Conservation (phyloP, 30 jellyfish, hydroid and myxozoan genomes). For the Chrysaora quinquecirrha region DNA sequence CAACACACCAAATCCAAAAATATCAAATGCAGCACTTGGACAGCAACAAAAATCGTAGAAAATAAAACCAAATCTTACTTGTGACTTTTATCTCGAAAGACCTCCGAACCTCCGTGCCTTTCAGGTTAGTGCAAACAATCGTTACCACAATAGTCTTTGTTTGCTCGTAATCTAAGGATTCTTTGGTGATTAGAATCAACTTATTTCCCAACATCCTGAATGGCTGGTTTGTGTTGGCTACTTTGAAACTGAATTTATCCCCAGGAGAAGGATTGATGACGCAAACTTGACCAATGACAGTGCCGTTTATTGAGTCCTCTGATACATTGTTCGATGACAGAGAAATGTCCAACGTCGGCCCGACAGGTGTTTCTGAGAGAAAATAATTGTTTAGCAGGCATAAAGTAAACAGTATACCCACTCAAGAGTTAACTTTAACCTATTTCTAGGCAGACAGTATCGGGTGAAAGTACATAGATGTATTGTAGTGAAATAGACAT, state of each 20-base stretch:
- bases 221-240: slow-evolving; percentile 34
- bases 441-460: background rate
- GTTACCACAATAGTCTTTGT: slow-evolving; percentile 16
- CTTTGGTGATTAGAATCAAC: slow-evolving; percentile 26
- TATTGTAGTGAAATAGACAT: no score
- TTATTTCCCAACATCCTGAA: slow-evolving; percentile 40
- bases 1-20: background rate
- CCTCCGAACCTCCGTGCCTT: background rate
- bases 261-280: slow-evolving; percentile 12
- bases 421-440: background rate
- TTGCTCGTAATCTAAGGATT: slow-evolving; percentile 53
- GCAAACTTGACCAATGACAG: slow-evolving; percentile 14
- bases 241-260: no score
- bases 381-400: background rate
- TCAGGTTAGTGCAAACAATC: slow-evolving; percentile 23
- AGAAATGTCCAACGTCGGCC: slow-evolving; percentile 33
- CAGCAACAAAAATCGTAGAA: background rate
- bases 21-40: background rate
- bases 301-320: slow-evolving; percentile 58
- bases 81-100: slow-evolving; percentile 19
- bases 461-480: background rate
- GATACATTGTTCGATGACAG: slow-evolving; percentile 45
- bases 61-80: slow-evolving; percentile 1
- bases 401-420: background rate
- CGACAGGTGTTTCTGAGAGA: slow-evolving; percentile 7